Conservation (phyloP, 2,797 vertebrate genomes). For the Coreius guichenoti region DNA sequence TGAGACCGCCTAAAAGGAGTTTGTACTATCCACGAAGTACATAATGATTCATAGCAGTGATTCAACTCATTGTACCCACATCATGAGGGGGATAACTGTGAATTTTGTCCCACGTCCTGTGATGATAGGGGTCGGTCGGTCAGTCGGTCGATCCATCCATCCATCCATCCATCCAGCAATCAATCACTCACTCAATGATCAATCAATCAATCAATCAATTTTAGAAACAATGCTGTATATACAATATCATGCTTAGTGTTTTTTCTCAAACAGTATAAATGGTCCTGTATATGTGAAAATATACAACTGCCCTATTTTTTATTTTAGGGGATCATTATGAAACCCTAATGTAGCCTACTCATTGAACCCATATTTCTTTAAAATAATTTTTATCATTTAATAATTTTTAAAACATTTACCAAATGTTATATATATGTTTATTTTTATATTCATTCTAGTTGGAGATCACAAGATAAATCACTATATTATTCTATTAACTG, state of each 20-base stretch:
- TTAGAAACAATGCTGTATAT: not conserved
- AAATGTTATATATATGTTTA: not conserved
- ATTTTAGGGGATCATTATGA: not conserved
- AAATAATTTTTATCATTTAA: too few species aligned
- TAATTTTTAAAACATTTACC: not conserved
- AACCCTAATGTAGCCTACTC: not conserved
- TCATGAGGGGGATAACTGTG: not conserved
- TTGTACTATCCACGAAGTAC: slow-evolving; percentile 25
- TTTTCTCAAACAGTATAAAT: not conserved
- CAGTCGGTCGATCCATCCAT: too few species aligned
- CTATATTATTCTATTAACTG: not conserved
- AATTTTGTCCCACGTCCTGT: not conserved
- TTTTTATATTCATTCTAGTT: not conserved
- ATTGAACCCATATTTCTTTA: too few species aligned
- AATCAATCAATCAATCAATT: not conserved
- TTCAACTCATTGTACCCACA: not conserved
- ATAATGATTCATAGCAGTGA: slow-evolving; percentile 41
- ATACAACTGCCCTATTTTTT: not conserved
- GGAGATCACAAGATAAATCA: not conserved
- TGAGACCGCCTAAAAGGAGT: slow-evolving; percentile 21
- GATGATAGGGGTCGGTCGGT: too few species aligned
- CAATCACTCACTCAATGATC: not conserved
- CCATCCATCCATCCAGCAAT: too few species aligned
- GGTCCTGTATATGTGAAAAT: not conserved
- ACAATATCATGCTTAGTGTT: not conserved